Evolutionary conservation across 2,888 invertebrate genomes (phyloP).

Genomic region (Camponotus fellah): DNA sequence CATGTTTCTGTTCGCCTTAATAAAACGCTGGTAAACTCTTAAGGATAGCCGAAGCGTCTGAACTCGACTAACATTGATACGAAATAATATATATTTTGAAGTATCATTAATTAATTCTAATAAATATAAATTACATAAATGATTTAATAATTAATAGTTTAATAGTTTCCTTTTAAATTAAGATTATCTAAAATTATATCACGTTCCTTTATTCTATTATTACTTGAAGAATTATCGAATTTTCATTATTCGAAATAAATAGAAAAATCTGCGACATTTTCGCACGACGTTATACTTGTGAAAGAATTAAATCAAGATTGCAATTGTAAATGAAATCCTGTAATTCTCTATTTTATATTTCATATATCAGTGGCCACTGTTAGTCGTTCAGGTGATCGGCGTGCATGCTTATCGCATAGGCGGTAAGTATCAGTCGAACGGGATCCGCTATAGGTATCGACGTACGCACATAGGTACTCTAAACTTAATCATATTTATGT

Average conservation of each 20-base stretch:
- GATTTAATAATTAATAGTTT: neutral
- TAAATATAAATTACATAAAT: slow-evolving; percentile 6
- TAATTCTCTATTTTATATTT: neutral
- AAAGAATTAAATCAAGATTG: slow-evolving; percentile 8
- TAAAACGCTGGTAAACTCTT: slow-evolving; percentile 37
- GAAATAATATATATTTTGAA: neutral
- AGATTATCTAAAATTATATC: neutral
- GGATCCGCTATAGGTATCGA: slow-evolving; percentile 44
- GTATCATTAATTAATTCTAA: neutral
- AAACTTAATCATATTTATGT: slow-evolving; percentile 75
- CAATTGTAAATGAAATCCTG: neutral
- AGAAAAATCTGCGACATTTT: neutral
- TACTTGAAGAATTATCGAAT: neutral
- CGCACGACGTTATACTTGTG: neutral
- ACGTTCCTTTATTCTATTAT: slow-evolving; percentile 8
- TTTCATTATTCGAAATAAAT: slow-evolving; percentile 6
- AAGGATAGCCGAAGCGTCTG: slow-evolving; percentile 24
- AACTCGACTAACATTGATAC: slow-evolving; percentile 33
- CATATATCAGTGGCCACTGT: neutral
- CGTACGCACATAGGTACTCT: slow-evolving; percentile 62
- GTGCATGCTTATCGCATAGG: slow-evolving; percentile 42
- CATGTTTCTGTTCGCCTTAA: slow-evolving; percentile 49
- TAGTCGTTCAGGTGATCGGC: slow-evolving; percentile 34
- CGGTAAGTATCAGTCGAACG: slow-evolving; percentile 53
- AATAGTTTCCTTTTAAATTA: neutral